Base-by-base conservation (phyloP, 2,113 vertebrate genomes). In the Sialia sialis region DNA sequence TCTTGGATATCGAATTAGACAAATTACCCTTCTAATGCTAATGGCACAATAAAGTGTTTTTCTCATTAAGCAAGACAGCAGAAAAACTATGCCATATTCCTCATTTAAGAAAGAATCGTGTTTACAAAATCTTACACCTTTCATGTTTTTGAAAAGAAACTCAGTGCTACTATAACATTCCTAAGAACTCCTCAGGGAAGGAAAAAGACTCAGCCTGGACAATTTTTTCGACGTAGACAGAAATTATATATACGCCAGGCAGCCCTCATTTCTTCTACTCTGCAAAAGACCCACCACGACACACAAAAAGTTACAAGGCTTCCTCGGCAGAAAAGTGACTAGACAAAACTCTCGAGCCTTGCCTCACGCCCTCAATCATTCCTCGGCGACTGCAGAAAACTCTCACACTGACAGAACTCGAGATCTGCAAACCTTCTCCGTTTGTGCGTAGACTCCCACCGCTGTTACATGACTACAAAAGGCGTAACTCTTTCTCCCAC, bases 271-370 rank as follows among this genome's bases (percentile, higher is more conserved):
- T 38, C 41, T 80, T 25, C 16, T 17, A 26, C 41, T 62, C 27
- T 4, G 29, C 18, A 25, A 76, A 79, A 59, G 30, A 2, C 8
- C 5, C 30, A 55, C 11, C 13, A 36, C 7, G 6, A 15, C 16
- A 6, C n/a, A 32, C 5, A 49, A 44, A 58, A 67, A 20, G 4
- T 3, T 0, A 6, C 0, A 66, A 74, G 34, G 3, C 38, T 32
- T 62, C 23, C 25, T 54, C 39, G 3, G n/a, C 60, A 76, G 26
- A 27, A 29, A 32, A 68, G 6, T 0, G 19, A 46, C 32, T 7
- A 23, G 38, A 39, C 27, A 23, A 52, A 75, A 26, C 32, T 43
- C 29, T 10, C 0, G 5, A 38, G 5, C 10, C 13, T 30, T 11
- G 52, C 46, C 55, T 43, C 43, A 9, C 1, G 13, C 29, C 38